Evolutionary conservation across 2,888 invertebrate genomes (phyloP).

Genomic region (Limenitis camilla): DNA sequence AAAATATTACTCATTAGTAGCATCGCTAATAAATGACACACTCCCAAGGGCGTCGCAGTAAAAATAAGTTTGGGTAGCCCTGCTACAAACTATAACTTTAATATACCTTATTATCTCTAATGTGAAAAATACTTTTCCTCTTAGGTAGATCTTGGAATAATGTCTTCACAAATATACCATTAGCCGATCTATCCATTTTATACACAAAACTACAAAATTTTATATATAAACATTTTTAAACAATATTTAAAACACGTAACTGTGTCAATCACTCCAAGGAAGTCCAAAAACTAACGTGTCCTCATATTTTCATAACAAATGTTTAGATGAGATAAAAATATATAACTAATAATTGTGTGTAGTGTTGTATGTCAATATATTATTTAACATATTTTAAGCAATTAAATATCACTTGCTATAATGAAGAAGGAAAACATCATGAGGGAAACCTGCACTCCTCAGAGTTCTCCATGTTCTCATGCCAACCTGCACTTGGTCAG

Average conservation of each 20-base stretch:
- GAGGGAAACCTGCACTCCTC: too few relatives aligned
- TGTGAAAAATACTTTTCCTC: not conserved
- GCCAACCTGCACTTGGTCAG: too few relatives aligned
- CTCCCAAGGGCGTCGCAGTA: too few relatives aligned
- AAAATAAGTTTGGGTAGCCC: too few relatives aligned
- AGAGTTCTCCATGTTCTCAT: too few relatives aligned
- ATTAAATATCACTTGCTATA: too few relatives aligned
- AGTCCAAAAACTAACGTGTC: conserved; percentile 3
- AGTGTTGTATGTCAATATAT: not conserved
- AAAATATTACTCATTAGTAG: too few relatives aligned
- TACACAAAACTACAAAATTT: not conserved
- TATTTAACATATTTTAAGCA: too few relatives aligned
- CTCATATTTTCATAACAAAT: conserved; percentile 8
- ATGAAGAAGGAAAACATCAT: too few relatives aligned
- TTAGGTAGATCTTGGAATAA: conserved; percentile 6
- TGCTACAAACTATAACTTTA: too few relatives aligned
- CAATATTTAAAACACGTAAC: too few relatives aligned
- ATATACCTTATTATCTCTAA: conserved; percentile 7
- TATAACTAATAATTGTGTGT: not conserved
- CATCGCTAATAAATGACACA: too few relatives aligned
- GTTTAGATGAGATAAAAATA: conserved; percentile 3
- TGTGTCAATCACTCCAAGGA: not conserved
- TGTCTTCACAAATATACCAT: conserved; percentile 14
- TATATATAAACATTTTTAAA: not conserved
- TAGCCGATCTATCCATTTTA: conserved; percentile 1